Base-by-base conservation (phyloP, 30 jellyfish, hydroid and myxozoan genomes). In the Aurelia sp. region DNA sequence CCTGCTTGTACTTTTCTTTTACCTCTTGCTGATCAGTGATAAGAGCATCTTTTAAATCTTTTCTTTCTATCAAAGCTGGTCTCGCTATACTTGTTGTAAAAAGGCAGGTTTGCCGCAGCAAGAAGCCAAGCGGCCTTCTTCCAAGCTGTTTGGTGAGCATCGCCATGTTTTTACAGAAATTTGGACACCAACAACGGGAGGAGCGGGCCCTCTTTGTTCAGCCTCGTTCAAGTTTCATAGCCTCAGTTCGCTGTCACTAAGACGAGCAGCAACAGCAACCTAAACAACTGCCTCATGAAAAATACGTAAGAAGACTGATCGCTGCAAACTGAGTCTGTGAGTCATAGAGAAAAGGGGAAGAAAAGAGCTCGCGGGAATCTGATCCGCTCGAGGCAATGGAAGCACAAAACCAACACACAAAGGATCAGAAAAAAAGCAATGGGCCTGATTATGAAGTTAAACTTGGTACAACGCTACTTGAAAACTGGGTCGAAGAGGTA, bases 401-500 rank as follows among this genome's bases (percentile, higher is more conserved):
- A 44, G 2, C 55, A 44, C 55, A 44, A 44, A 6, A 44, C 55
- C 55, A 44, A 0, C 10, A 40, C 51, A 44, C 55, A 44, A 38
- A 38, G 48, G 48, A 38, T 6, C 48, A 38, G 33, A 27, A 27
- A 38, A 12, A 44, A 44, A 44, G 15, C 13, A 44, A 57, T 74
- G 97, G 80, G 19, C 96, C 97, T 59, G 82, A 86, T 40, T 84
- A 91, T 63, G 95, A 91, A 22, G 89, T 91, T 15, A 81, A 88
- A 67, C 75, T 82, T 44, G 97, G 97, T 21, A 83, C 58, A 38
- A 91, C 97, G 0, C 73, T 91, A 19, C 89, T 91, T 21, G 97
- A 88, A 48, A 91, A 91, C 38, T 91, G 97, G 97, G 97, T 91
- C 35, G 97, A 91, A 65, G 96, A 91, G 91, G 97, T 83, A 72